These are phyloP conservation scores for Ricordea florida DNA, from an alignment of 92 coral and sea anemone genomes.

Conservation along the genomic window DNA sequence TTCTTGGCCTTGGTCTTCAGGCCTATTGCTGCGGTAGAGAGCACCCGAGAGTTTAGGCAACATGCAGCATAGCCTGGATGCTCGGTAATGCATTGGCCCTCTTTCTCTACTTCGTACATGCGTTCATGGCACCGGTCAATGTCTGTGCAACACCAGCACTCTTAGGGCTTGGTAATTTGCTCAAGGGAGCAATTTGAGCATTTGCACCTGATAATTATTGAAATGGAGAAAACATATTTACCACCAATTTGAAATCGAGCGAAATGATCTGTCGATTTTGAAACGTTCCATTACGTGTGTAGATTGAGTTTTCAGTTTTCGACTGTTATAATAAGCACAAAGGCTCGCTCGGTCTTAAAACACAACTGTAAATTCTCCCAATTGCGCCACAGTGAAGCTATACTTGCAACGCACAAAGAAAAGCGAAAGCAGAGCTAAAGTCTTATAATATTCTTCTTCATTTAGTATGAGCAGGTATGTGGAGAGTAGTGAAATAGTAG, in stretches of 20 bases:
- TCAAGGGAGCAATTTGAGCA: conserved; percentile 46
- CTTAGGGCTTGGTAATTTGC: conserved; percentile 26
- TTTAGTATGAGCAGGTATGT: too few relatives aligned
- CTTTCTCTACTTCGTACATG: conserved; percentile 16
- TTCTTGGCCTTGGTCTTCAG: conserved; percentile 34
- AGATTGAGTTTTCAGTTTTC: too few relatives aligned
- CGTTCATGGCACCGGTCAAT: conserved; percentile 14
- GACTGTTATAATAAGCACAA: too few relatives aligned
- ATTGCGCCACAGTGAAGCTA: too few relatives aligned
- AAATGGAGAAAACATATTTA: conserved; percentile 1
- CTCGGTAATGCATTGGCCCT: conserved; percentile 1
- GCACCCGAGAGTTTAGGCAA: conserved; percentile 36
- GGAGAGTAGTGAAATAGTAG: too few relatives aligned
- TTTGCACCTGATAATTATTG: conserved; percentile 53
- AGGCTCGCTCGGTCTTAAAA: too few relatives aligned
- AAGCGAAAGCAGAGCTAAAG: too few relatives aligned
- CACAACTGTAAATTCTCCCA: too few relatives aligned
- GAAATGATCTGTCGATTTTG: neutral
- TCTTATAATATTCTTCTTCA: too few relatives aligned
- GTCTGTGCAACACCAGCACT: conserved; percentile 41
- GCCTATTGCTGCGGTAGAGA: conserved; percentile 25
- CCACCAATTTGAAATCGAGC: neutral
- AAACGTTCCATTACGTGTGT: too few relatives aligned
- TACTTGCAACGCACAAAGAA: too few relatives aligned
- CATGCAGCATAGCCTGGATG: conserved; percentile 40